phyloP scores from a whole-genome alignment of 2,888 invertebrate genomes.

The Trichopria drosophilae region DNA sequence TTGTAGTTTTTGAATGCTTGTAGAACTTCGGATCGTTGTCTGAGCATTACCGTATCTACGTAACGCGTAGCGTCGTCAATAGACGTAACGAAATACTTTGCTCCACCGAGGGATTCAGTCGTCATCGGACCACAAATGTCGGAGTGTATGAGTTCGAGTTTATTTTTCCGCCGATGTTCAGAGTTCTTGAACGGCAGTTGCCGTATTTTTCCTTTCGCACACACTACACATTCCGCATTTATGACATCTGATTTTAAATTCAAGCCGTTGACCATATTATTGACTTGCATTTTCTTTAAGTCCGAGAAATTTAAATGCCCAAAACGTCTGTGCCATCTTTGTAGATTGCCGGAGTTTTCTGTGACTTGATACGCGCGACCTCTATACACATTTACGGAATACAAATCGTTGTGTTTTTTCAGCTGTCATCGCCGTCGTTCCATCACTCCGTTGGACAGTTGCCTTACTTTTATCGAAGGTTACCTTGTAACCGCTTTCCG shows the following conservation, averaged over 20 bases:
- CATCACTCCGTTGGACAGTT: slow-evolving; percentile 25
- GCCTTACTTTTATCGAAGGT: slow-evolving; percentile 31
- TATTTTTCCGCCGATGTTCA: no score
- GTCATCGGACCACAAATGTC: no score
- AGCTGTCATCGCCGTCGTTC: slow-evolving; percentile 15
- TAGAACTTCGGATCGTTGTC: slow-evolving; percentile 2
- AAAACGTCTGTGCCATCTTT: slow-evolving; percentile 11
- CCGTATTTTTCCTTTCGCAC: no score
- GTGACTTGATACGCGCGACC: not conserved
- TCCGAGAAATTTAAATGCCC: slow-evolving; percentile 8
- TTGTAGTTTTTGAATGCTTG: no score
- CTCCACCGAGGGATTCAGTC: no score
- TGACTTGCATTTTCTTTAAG: slow-evolving; percentile 9
- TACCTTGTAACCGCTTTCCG: slow-evolving; percentile 34
- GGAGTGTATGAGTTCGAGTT: no score
- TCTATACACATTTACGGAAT: slow-evolving; percentile 2
- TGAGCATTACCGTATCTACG: not conserved
- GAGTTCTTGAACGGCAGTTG: no score
- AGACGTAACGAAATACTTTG: slow-evolving; percentile 9
- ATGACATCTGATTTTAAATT: no score
- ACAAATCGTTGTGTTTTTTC: slow-evolving; percentile 6
- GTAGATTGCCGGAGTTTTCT: slow-evolving; percentile 6
- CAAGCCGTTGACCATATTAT: no score
- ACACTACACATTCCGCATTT: no score
- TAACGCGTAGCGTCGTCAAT: slow-evolving; percentile 10